These are phyloP conservation scores for Leptobrachium leishanense DNA, from an alignment of 2,113 vertebrate species.

Conservation along the genomic window DNA sequence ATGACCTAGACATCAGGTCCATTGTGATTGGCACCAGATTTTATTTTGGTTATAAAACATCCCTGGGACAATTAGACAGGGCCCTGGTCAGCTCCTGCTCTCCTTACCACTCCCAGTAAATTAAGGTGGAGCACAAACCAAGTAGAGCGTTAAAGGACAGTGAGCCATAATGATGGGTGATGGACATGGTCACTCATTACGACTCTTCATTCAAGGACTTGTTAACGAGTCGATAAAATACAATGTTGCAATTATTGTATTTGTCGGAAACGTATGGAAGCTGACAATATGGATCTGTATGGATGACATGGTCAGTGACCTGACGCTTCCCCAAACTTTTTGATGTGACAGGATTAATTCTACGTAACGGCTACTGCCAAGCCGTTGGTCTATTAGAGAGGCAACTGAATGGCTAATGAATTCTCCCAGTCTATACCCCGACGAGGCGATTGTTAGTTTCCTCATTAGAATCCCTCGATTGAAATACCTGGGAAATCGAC, in stretches of 20 bases:
- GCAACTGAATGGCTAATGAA: too few species aligned
- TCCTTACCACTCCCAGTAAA: neutral
- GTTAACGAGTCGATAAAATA: neutral
- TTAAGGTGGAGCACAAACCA: neutral
- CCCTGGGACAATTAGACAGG: neutral
- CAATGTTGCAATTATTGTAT: neutral
- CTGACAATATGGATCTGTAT: neutral
- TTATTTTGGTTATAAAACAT: neutral
- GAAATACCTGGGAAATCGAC: too few species aligned
- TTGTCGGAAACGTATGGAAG: neutral
- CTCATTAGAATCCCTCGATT: too few species aligned
- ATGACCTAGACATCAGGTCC: too few species aligned
- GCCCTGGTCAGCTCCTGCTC: neutral
- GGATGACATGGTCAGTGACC: neutral
- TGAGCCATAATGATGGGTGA: constrained; percentile 1
- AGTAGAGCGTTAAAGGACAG: constrained; percentile 9
- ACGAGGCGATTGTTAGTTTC: too few species aligned
- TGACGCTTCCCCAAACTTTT: constrained; percentile 7
- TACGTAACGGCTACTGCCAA: too few species aligned
- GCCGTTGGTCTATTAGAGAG: too few species aligned
- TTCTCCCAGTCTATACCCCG: too few species aligned
- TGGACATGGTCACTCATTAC: neutral
- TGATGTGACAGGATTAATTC: neutral
- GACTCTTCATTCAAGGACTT: neutral
- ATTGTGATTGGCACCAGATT: neutral